phyloP scores from a whole-genome alignment of 92 coral and sea anemone species.

The Epizoanthus fatuus region DNA sequence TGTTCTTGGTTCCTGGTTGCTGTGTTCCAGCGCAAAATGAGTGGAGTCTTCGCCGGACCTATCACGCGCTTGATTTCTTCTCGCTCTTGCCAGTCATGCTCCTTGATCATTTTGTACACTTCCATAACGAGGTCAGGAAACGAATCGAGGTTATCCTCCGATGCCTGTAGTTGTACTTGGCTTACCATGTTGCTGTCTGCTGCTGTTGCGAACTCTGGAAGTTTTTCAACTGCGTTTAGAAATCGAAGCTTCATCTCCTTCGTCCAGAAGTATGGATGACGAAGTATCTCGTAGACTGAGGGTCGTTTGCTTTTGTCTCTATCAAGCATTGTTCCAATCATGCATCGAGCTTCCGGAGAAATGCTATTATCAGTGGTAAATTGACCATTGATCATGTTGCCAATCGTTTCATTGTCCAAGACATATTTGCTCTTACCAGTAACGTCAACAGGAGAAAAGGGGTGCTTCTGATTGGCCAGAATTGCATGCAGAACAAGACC shows the following conservation, averaged over 20 bases:
- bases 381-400: slow-evolving; percentile 20
- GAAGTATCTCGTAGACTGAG: slow-evolving; percentile 20
- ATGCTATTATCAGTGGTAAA: slow-evolving; percentile 2
- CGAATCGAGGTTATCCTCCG: no score
- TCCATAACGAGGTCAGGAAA: no score
- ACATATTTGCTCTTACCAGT: slow-evolving; percentile 5
- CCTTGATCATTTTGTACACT: no score
- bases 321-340: slow-evolving; percentile 7
- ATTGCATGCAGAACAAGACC: slow-evolving; percentile 51
- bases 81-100: no score
- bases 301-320: slow-evolving; percentile 31
- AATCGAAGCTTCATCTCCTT: slow-evolving; percentile 41
- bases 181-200: background rate
- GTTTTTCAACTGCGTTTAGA: slow-evolving; percentile 54
- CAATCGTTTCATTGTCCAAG: no score
- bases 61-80: no score
- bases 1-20: no score
- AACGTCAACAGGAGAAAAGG: slow-evolving; percentile 40
- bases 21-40: no score
- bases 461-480: slow-evolving; percentile 42
- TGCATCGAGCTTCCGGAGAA: background rate
- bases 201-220: slow-evolving; percentile 23
- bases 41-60: no score
- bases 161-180: background rate
- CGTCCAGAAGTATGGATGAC: slow-evolving; percentile 49